Conservation (phyloP, 2,113 vertebrate species). For the Macrotus californicus region DNA sequence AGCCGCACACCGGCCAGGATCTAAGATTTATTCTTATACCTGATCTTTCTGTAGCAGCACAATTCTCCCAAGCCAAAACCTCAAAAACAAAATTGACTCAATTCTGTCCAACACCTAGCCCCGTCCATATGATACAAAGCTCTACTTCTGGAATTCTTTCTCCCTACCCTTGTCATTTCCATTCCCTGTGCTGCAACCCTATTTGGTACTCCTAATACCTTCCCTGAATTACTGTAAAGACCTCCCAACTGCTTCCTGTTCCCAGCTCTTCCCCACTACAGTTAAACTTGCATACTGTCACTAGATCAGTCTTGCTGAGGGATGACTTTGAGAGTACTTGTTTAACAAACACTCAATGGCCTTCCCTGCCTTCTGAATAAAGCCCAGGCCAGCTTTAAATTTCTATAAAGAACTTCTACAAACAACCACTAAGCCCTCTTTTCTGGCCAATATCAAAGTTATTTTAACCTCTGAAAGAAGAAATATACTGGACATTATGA, state of each 20-base stretch:
- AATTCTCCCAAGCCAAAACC: neutral
- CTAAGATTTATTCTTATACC: neutral
- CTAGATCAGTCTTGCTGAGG: neutral
- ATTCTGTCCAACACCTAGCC: neutral
- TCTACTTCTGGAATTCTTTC: neutral
- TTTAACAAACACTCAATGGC: neutral
- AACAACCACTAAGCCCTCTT: neutral
- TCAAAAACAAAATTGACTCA: neutral
- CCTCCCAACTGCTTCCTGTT: neutral
- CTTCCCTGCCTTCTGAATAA: neutral
- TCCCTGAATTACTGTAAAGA: neutral
- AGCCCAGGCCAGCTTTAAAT: neutral
- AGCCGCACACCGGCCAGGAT: too few species aligned
- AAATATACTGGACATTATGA: neutral
- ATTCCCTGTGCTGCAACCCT: neutral
- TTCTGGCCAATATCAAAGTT: conserved; percentile 4
- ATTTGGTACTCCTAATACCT: neutral
- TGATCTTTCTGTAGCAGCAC: neutral
- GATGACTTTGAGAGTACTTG: neutral
- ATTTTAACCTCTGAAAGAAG: neutral
- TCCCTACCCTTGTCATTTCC: neutral
- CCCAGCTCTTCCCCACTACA: neutral
- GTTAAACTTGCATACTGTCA: neutral
- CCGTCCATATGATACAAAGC: neutral
- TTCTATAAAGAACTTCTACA: neutral